Evolutionary conservation across 2,888 invertebrate genomes (phyloP).

Genomic region (Molanna angustata): DNA sequence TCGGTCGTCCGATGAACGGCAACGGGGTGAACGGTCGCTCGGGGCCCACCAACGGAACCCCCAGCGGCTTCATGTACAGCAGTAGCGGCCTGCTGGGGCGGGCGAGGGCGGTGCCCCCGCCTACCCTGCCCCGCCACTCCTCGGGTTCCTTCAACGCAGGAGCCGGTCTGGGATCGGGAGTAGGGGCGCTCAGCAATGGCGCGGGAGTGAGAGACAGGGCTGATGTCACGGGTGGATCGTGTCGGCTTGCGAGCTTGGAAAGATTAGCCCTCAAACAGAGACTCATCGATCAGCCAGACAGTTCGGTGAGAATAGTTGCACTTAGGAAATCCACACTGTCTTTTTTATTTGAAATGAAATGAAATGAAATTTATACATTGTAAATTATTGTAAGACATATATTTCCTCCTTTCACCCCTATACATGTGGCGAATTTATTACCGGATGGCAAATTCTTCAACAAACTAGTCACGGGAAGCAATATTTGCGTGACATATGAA

Average conservation of each 20-base stretch:
- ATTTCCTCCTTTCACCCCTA: too few relatives aligned
- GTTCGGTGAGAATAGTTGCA: constrained; percentile 56
- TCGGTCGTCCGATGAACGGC: constrained; percentile 54
- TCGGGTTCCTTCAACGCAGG: constrained; percentile 76
- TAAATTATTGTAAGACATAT: too few relatives aligned
- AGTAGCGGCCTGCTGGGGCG: constrained; percentile 60
- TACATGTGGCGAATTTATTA: too few relatives aligned
- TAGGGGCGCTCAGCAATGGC: constrained; percentile 68
- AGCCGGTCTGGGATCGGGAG: constrained; percentile 65
- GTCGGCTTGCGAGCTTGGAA: constrained; percentile 77
- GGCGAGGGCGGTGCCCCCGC: constrained; percentile 70
- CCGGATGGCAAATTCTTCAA: too few relatives aligned
- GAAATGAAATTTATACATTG: too few relatives aligned
- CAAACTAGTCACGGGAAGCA: too few relatives aligned
- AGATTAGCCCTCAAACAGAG: constrained; percentile 78
- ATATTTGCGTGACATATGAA: too few relatives aligned
- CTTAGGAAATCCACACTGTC: too few relatives aligned
- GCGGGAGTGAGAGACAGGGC: constrained; percentile 60
- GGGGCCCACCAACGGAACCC: constrained; percentile 53
- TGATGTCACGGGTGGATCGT: constrained; percentile 71
- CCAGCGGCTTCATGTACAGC: constrained; percentile 62
- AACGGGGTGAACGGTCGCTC: constrained; percentile 50
- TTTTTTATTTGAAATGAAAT: too few relatives aligned
- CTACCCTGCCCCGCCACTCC: constrained; percentile 76
- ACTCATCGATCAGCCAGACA: constrained; percentile 63